Conservation (phyloP, 2,113 vertebrate genomes). For the Pelmatolapia mariae region DNA sequence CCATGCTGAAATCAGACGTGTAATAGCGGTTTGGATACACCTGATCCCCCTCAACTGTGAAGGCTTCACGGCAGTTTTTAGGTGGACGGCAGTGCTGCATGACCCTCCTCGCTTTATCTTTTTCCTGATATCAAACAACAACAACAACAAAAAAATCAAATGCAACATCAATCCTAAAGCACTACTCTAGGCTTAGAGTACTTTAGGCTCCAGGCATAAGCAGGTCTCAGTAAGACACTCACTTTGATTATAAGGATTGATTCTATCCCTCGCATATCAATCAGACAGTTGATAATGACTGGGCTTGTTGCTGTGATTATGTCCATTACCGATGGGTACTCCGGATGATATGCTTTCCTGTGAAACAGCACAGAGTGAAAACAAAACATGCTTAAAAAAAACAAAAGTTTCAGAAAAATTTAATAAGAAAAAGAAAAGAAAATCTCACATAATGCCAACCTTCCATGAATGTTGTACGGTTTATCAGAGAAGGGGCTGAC, state of each 20-base stretch:
- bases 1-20: slow-evolving; percentile 28
- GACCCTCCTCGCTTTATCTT: slow-evolving; percentile 20
- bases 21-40: slow-evolving; percentile 44
- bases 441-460: background rate
- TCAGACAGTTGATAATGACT: slow-evolving; percentile 40
- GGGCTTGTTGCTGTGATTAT: slow-evolving; percentile 14
- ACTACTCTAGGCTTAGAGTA: background rate
- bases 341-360: slow-evolving; percentile 30
- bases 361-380: background rate
- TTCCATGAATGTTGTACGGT: slow-evolving; percentile 19
- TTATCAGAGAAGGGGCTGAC: slow-evolving; percentile 35
- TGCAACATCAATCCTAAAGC: background rate
- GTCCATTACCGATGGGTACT: slow-evolving; percentile 31
- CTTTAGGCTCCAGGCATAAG: background rate
- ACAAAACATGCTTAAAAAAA: background rate
- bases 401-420: background rate
- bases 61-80: slow-evolving; percentile 38
- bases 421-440: background rate
- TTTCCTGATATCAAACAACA: slow-evolving; percentile 8
- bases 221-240: background rate
- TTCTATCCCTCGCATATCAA: slow-evolving; percentile 50
- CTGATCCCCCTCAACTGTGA: slow-evolving; percentile 45
- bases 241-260: slow-evolving; percentile 44
- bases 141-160: background rate
- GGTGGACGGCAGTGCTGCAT: slow-evolving; percentile 37